Evolutionary conservation across 2,797 vertebrate species (phyloP).

Genomic region (Oreochromis grahami): DNA sequence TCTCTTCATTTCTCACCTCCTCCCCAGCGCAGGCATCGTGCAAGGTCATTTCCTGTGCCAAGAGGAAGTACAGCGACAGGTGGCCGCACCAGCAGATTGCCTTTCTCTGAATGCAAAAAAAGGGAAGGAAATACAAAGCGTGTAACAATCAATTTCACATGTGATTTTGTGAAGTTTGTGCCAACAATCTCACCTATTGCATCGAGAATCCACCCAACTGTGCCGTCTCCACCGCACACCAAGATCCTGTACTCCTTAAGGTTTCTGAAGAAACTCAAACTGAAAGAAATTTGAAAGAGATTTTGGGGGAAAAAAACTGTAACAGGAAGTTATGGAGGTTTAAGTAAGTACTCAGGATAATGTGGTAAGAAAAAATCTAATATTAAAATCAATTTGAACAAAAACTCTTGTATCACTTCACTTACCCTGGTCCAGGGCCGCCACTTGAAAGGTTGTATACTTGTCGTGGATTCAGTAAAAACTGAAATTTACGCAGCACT

Average conservation of each 20-base stretch:
- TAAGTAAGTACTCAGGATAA: background rate
- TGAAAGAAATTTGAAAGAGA: slow-evolving; percentile 44
- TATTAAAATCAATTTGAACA: background rate
- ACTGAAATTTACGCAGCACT: slow-evolving; percentile 90
- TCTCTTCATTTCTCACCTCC: slow-evolving; percentile 79
- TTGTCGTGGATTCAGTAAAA: slow-evolving; percentile 91
- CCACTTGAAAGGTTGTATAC: slow-evolving; percentile 87
- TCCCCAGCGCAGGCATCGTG: slow-evolving; percentile 92
- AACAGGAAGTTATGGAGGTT: background rate
- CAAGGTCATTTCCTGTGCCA: slow-evolving; percentile 94
- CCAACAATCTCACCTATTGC: slow-evolving; percentile 81
- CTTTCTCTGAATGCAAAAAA: slow-evolving; percentile 78
- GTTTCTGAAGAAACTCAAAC: slow-evolving; percentile 87
- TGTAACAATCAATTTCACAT: background rate
- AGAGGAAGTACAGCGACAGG: slow-evolving; percentile 91
- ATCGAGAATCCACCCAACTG: slow-evolving; percentile 94
- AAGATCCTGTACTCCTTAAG: slow-evolving; percentile 84
- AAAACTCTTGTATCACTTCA: background rate
- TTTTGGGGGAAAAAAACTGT: background rate
- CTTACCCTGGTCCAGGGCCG: slow-evolving; percentile 87
- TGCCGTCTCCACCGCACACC: slow-evolving; percentile 93
- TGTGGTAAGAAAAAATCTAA: background rate
- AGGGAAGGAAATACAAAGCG: background rate
- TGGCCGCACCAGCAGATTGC: slow-evolving; percentile 77
- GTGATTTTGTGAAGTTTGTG: background rate